Evolutionary conservation across 1,140 invertebrate genomes (phyloP), one percentile per base, ranked within the genome.

Genomic region (Acromyrmex echinatior): DNA sequence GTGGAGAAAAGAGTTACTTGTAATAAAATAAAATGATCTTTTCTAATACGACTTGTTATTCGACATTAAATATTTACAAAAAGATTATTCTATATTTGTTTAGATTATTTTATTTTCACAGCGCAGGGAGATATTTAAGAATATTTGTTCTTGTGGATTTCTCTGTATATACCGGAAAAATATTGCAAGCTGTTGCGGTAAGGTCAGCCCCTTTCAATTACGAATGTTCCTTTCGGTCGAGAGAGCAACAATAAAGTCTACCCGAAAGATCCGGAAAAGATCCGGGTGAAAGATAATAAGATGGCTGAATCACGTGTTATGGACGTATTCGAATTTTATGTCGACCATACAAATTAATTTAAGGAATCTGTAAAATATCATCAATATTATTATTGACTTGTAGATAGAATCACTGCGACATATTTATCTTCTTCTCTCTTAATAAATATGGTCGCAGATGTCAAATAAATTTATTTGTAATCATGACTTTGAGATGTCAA

Each of bases 241-340:
- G 18, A 21, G 21, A 65, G 4, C 49, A n/a, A 53, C 68, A 80
- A 88, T 86, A 86, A 86, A 79, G 14, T 86, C 31, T 12, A 14
- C 18, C 7, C 51, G 51, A 70, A 82, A 82, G 21, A 45, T 79
- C 45, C 16, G 21, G 12, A 14, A 70, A 82, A 82, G 35, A 60
- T 79, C 45, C 21, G 21, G 18, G n/a, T 21, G 16, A 49, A 56
- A 53, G 78, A 56, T 56, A 31, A 66, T 70, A 53, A 16, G 16
- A 35, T 10, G 78, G 14, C 28, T 5, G 49, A 39, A 58, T 71
- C 49, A 65, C 85, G 71, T 87, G 63, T 56, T 60, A 87, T 12
- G 25, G 56, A 82, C 86, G 58, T 77, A 73, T 84, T 65, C 86
- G 71, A 88, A 76, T 82, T 88, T 77, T 81, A 56, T 56, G 78